Evolutionary conservation across 2,888 invertebrate species (phyloP).

Genomic region (Agrypnus murinus): DNA sequence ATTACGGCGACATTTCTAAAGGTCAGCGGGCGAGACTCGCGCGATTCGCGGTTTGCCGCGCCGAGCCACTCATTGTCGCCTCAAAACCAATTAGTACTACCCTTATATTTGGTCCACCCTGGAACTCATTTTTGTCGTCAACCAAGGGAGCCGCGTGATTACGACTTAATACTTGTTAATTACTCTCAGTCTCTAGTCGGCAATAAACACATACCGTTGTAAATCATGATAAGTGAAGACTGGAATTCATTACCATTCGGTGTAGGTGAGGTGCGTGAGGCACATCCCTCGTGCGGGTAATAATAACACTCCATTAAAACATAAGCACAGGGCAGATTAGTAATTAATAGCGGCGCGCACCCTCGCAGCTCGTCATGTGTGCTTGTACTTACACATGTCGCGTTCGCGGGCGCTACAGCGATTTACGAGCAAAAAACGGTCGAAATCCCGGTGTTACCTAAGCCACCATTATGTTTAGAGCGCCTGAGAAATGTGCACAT

Average conservation of each 20-base stretch:
- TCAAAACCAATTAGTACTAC: constrained; percentile 54
- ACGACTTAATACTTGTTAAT: constrained; percentile 64
- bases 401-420: constrained; percentile 34
- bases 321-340: constrained; percentile 64
- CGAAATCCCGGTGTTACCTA: constrained; percentile 40
- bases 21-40: constrained; percentile 50
- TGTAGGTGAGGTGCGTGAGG: constrained; percentile 57
- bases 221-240: constrained; percentile 61
- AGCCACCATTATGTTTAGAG: constrained; percentile 44
- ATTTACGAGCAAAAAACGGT: constrained; percentile 50
- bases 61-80: constrained; percentile 52
- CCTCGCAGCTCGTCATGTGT: constrained; percentile 41
- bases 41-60: constrained; percentile 47
- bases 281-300: constrained; percentile 61
- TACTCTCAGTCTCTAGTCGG: constrained; percentile 60
- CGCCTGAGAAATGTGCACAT: constrained; percentile 56
- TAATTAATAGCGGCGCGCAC: constrained; percentile 61
- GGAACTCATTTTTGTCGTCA: constrained; percentile 51
- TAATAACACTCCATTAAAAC: constrained; percentile 66
- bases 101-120: constrained; percentile 47
- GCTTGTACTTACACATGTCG: constrained; percentile 46
- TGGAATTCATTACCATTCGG: constrained; percentile 54
- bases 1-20: constrained; percentile 61
- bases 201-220: constrained; percentile 62
- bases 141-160: constrained; percentile 58